Percentiles rank a stretch among this genome's conserved stretches.
Evolutionary conservation across 1,140 invertebrate species (phyloP).

Genomic region (Aleiodes sp.): DNA sequence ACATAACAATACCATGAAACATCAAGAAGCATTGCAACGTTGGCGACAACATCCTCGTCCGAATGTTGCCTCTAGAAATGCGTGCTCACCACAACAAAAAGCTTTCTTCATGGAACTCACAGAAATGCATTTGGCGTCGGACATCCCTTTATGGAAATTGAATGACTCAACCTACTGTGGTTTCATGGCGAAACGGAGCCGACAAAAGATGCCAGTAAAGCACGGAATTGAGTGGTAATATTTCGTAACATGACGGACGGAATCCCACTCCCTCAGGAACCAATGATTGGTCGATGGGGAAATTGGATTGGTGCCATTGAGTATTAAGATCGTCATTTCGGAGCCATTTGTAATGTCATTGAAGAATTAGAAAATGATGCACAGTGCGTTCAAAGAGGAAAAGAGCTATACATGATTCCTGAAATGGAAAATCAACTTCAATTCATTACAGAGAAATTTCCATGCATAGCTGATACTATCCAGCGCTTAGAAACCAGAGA

Average conservation of each 20-base stretch:
- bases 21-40: too few species aligned
- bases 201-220: not conserved
- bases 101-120: too few species aligned
- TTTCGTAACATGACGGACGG: constrained; percentile 50
- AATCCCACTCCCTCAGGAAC: constrained; percentile 53
- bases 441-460: not conserved
- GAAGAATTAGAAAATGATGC: not conserved
- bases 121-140: too few species aligned
- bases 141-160: too few species aligned
- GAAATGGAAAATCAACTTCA: not conserved
- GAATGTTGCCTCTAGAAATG: too few species aligned
- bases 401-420: not conserved
- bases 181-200: too few species aligned
- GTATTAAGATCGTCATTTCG: constrained; percentile 50
- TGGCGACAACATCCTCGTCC: too few species aligned
- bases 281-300: constrained; percentile 56
- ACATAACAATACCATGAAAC: too few species aligned
- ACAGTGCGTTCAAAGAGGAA: not conserved
- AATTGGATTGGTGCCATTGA: constrained; percentile 54
- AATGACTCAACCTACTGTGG: too few species aligned
- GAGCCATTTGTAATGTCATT: not conserved
- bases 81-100: too few species aligned
- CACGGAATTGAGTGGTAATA: constrained; percentile 34
- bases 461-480: not conserved
- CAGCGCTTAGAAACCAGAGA: not conserved